Conservation (phyloP, 2,797 vertebrate genomes). For the Diceros bicornis region DNA sequence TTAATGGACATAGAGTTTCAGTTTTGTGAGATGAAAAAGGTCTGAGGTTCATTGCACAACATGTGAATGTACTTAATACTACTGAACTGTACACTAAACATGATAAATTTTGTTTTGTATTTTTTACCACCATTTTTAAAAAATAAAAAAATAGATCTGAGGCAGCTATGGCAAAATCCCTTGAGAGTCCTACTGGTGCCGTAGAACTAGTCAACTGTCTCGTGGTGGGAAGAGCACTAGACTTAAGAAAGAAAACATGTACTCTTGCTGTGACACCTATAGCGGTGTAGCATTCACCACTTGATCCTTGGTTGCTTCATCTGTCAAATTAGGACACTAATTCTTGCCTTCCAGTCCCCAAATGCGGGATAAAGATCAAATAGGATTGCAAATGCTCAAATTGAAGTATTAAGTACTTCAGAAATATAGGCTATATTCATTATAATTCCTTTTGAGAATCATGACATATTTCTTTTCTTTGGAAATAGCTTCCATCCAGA, state of each 20-base stretch:
- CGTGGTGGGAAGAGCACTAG: too few relatives aligned
- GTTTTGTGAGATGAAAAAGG: neutral
- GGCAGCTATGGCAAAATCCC: neutral
- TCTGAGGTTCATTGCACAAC: neutral
- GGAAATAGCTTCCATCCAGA: neutral
- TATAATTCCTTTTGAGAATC: neutral
- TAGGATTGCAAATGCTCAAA: neutral
- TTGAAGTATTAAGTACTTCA: neutral
- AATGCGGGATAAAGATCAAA: neutral
- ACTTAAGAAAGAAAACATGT: rapidly evolving
- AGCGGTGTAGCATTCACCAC: too few relatives aligned
- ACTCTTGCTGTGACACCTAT: too few relatives aligned
- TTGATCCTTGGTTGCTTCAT: neutral
- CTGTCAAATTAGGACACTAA: neutral
- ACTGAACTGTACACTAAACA: neutral
- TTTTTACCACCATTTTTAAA: neutral
- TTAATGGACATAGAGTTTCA: neutral
- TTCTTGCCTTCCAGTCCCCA: neutral
- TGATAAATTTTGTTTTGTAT: neutral
- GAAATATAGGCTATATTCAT: too few relatives aligned
- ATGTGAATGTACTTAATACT: neutral
- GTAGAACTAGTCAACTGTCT: rapidly evolving
- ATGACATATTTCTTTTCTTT: neutral
- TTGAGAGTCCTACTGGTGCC: neutral
- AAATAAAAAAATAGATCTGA: neutral